Conservation (phyloP, 1,140 invertebrate genomes). For the Magallana ariakensis region DNA sequence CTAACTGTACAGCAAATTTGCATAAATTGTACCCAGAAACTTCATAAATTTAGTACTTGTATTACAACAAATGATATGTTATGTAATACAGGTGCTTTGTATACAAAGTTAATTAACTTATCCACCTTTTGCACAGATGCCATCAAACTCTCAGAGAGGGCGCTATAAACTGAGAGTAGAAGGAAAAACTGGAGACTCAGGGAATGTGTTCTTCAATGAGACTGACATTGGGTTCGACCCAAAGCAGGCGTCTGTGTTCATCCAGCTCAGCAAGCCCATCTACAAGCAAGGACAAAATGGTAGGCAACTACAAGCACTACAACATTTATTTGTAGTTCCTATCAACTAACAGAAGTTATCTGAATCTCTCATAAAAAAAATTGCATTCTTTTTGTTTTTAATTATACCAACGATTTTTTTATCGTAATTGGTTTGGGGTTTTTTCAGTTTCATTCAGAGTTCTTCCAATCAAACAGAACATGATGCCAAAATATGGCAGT, state of each 20-base stretch:
- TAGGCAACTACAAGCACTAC: constrained; percentile 71
- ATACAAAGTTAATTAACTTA: too few species aligned
- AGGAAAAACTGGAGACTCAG: constrained; percentile 82
- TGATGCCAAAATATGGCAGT: constrained; percentile 77
- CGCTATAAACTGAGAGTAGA: constrained; percentile 93
- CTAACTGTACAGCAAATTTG: too few species aligned
- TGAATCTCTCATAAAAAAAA: too few species aligned
- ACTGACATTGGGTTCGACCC: constrained; percentile 75
- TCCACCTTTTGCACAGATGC: constrained; percentile 67
- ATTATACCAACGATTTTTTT: too few species aligned
- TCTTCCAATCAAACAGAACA: constrained; percentile 75
- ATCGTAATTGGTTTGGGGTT: neutral
- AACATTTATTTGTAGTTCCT: too few species aligned
- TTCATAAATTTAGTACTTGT: too few species aligned
- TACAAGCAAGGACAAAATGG: constrained; percentile 95
- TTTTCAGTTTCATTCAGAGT: constrained; percentile 86
- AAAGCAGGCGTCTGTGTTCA: constrained; percentile 87
- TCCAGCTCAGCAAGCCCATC: constrained; percentile 96
- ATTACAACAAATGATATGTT: too few species aligned
- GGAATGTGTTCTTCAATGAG: constrained; percentile 77
- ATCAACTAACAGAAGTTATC: too few species aligned
- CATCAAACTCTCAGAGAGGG: constrained; percentile 81
- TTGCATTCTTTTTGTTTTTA: too few species aligned
- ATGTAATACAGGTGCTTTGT: too few species aligned
- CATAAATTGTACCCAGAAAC: too few species aligned